Evolutionary conservation across 2,113 vertebrate species (phyloP).

Genomic region (Turnix velox): DNA sequence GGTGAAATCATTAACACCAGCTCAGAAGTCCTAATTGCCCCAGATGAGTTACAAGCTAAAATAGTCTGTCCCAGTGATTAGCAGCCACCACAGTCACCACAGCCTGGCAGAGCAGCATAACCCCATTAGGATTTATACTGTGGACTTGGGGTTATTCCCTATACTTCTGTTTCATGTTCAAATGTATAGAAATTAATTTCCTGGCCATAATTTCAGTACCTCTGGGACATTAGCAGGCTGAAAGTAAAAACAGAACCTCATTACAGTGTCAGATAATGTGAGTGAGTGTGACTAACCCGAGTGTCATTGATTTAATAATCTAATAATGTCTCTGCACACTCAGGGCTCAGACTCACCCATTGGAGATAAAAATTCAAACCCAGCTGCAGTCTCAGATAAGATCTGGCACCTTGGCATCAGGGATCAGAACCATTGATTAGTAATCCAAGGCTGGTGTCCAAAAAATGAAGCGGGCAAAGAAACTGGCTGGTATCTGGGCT

Average conservation of each 20-base stretch:
- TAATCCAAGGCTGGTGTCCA: neutral
- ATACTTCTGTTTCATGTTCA: constrained; percentile 51
- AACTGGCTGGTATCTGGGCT: neutral
- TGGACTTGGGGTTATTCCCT: constrained; percentile 22
- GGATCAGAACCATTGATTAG: constrained; percentile 42
- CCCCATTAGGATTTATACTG: constrained; percentile 36
- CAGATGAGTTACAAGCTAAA: neutral
- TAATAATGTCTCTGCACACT: constrained; percentile 63
- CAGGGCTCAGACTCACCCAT: constrained; percentile 49
- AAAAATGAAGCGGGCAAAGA: neutral
- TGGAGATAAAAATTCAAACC: constrained; percentile 58
- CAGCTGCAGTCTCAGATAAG: constrained; percentile 37
- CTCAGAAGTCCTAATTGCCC: neutral
- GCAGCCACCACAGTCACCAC: neutral
- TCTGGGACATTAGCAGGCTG: constrained; percentile 64
- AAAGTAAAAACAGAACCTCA: constrained; percentile 74
- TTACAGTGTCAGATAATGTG: constrained; percentile 70
- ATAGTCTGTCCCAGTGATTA: constrained; percentile 4
- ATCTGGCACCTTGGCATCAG: constrained; percentile 46
- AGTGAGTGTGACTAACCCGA: constrained; percentile 71
- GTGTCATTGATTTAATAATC: constrained; percentile 75
- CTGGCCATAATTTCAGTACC: constrained; percentile 71
- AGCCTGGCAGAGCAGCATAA: neutral
- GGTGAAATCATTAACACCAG: neutral
- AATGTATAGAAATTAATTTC: constrained; percentile 75